These are phyloP conservation scores for Anguilla megastoma DNA, from an alignment of 2,797 vertebrate species.

Conservation along the genomic window DNA sequence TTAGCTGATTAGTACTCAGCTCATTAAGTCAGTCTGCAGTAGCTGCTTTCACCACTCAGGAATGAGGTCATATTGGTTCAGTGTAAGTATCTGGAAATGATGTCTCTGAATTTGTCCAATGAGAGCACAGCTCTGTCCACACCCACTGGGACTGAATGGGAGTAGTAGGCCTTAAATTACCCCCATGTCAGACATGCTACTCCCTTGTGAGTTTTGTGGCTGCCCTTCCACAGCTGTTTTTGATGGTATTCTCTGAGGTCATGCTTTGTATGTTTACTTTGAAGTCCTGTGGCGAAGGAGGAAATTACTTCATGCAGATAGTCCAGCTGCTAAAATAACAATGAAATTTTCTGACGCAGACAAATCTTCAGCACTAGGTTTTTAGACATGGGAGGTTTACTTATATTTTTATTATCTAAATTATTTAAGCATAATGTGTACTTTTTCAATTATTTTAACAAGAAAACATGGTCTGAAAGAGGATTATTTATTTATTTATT, in stretches of 20 bases:
- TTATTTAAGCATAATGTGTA: background rate
- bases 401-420: background rate
- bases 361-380: background rate
- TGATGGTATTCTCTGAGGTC: constrained; percentile 26
- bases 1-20: background rate
- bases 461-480: background rate
- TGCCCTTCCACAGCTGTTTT: constrained; percentile 38
- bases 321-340: background rate
- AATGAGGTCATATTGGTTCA: background rate
- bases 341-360: background rate
- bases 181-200: constrained; percentile 32
- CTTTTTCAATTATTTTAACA: background rate
- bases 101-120: background rate
- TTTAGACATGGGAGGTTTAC: background rate
- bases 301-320: background rate
- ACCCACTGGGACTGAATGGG: constrained; percentile 35
- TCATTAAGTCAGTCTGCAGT: background rate
- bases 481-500: background rate
- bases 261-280: constrained; percentile 19
- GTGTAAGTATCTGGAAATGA: background rate
- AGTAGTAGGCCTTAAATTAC: constrained; percentile 40
- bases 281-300: background rate
- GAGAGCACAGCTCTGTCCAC: constrained; percentile 20
- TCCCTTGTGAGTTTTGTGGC: constrained; percentile 27
- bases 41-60: background rate